Evolutionary conservation across 2,113 vertebrate species (phyloP).

Genomic region (Pseudorhombus dupliciocellatus): DNA sequence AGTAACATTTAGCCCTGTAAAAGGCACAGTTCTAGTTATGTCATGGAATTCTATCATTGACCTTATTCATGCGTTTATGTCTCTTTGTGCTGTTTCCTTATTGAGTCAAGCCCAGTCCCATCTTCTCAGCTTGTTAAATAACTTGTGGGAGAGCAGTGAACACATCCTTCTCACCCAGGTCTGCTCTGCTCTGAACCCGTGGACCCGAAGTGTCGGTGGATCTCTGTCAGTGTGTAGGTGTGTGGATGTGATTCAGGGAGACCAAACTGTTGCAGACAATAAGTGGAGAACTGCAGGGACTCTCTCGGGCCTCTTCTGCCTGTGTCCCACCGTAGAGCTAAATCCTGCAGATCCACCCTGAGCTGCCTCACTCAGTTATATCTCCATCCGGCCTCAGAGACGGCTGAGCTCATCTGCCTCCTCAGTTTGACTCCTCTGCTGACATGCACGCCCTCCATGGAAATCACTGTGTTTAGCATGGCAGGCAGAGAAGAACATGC

Average conservation of each 20-base stretch:
- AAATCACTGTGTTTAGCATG: conserved; percentile 23
- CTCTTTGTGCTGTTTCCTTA: no score
- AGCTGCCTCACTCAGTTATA: neutral
- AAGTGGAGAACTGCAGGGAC: no score
- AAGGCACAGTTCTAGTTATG: no score
- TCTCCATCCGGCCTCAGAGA: neutral
- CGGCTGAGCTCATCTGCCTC: neutral
- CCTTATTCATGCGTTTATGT: no score
- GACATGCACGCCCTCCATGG: neutral
- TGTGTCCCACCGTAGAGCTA: neutral
- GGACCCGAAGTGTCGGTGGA: no score
- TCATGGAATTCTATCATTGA: no score
- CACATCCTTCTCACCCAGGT: neutral
- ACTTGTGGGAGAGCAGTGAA: no score
- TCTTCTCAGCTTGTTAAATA: no score
- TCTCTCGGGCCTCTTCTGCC: neutral
- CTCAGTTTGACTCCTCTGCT: neutral
- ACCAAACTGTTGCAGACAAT: neutral
- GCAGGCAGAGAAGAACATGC: conserved; percentile 5
- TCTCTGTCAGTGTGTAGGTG: neutral
- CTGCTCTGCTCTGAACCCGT: neutral
- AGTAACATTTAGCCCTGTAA: no score
- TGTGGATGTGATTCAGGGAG: neutral
- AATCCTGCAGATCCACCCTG: neutral
- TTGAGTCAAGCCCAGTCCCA: no score